These are phyloP conservation scores for Sorex fumeus DNA, from an alignment of 2,113 vertebrate species.

Conservation along the genomic window DNA sequence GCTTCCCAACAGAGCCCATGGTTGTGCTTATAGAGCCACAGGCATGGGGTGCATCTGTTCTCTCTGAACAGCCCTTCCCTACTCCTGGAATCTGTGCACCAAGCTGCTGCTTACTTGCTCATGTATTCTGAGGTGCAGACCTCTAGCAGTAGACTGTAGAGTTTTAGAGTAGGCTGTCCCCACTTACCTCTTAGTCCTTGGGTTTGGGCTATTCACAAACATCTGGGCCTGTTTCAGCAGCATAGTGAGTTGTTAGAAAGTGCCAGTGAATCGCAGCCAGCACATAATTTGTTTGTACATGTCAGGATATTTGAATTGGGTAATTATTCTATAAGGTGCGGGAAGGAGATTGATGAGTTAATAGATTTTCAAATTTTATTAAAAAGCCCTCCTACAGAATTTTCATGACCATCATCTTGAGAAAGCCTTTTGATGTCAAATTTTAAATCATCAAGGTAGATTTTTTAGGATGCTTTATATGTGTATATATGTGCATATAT, in stretches of 20 bases:
- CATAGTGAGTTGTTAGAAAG: not conserved
- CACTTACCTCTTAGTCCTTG: not conserved
- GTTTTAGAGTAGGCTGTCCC: conserved; percentile 71
- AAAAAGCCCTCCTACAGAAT: not conserved
- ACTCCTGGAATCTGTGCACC: conserved; percentile 24
- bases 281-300: not conserved
- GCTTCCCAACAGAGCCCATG: conserved; percentile 77
- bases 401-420: not conserved
- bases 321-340: not conserved
- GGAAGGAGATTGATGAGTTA: not conserved
- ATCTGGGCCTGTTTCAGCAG: not conserved
- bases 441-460: not conserved
- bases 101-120: conserved; percentile 56
- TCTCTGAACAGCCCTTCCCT: not conserved
- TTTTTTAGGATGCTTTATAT: not conserved
- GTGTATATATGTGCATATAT: too few relatives aligned
- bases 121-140: not conserved
- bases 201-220: not conserved
- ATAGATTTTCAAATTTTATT: conserved; percentile 13
- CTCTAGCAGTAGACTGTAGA: conserved; percentile 66
- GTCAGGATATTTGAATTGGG: conserved; percentile 9
- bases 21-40: conserved; percentile 72
- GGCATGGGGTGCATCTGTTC: conserved; percentile 67
- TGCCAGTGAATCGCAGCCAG: not conserved
- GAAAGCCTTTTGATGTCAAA: not conserved